Conservation (phyloP, 1,140 invertebrate genomes). For the Lineus longissimus region DNA sequence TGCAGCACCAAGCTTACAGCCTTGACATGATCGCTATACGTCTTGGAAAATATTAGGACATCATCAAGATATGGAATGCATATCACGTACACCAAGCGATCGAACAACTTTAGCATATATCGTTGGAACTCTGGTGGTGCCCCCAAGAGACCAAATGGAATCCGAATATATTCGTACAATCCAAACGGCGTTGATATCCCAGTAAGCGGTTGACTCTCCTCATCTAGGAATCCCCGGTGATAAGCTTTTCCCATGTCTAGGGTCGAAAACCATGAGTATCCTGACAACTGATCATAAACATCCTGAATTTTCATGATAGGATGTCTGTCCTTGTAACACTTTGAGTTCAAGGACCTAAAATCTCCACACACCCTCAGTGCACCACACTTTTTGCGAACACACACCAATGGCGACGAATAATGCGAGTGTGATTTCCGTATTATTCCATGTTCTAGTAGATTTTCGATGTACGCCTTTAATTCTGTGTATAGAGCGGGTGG, state of each 20-base stretch:
- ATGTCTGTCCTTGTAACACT: slow-evolving; percentile 5
- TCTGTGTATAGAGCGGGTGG: slow-evolving; percentile 19
- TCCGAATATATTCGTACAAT: slow-evolving; percentile 18
- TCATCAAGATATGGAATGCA: slow-evolving; percentile 23
- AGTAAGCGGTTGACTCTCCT: slow-evolving; percentile 15
- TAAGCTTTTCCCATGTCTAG: slow-evolving; percentile 22
- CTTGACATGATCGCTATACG: slow-evolving; percentile 14
- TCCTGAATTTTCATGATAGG: slow-evolving; percentile 21
- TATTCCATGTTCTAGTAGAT: slow-evolving; percentile 6
- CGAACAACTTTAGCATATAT: slow-evolving; percentile 17
- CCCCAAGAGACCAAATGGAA: slow-evolving; percentile 23
- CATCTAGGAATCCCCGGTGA: slow-evolving; percentile 18
- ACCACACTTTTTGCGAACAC: slow-evolving; percentile 14
- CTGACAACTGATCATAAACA: slow-evolving; percentile 11
- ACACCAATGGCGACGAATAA: slow-evolving; percentile 20
- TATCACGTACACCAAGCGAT: slow-evolving; percentile 9
- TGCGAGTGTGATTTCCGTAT: slow-evolving; percentile 8
- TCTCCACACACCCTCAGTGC: slow-evolving; percentile 22
- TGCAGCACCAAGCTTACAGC: slow-evolving; percentile 41
- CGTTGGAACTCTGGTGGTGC: slow-evolving; percentile 20
- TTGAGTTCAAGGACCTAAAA: slow-evolving; percentile 16
- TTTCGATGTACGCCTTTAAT: slow-evolving; percentile 21
- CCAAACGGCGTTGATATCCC: slow-evolving; percentile 20
- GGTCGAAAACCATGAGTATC: slow-evolving; percentile 10
- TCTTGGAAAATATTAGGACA: slow-evolving; percentile 16